Base-by-base conservation (phyloP, 2,888 invertebrate species). In the Nemapogon koenigi region DNA sequence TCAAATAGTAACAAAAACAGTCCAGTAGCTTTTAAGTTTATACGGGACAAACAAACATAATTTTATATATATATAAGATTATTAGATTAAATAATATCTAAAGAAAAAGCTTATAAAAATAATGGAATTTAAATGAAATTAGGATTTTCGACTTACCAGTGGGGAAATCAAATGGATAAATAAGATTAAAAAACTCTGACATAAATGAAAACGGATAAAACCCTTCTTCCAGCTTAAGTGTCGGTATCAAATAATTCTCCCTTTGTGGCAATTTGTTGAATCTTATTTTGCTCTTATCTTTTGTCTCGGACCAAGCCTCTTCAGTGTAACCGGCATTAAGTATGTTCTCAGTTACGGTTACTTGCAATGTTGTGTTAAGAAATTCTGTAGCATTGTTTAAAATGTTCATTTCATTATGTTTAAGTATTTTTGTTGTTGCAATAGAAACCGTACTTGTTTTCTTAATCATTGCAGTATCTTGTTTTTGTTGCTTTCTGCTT, bases 161-260 rank as follows among this genome's bases (percentile, higher is more conserved):
- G 42, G 87, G 86, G 63, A 86, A 83, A 47, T 84, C 82, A 51
- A 82, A 78, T 3, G 87, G 86, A 59, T 86, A 83, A 53, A 88
- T 78, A 53, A 83, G 61, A 46, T 80, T 79, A 55, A 87, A 81
- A 57, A 87, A 81, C 42, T 69, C 60, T 8, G 86, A 81, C 55
- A 87, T 79, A 57, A 84, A 83, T 50, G 80, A 73, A 58, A 87
- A 87, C 46, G 83, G 69, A 55, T 84, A 81, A 56, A 83, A 75
- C 46, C 84, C 83, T 41, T 83, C 80, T 41, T 85, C 82, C 42
- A 86, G 65, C 52, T 81, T 79, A 48, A 87, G 69, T 44, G 69
- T 59, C 32, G 79, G 78, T 55, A 79, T 67, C 53, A 79, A 63
- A 59, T 80, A 80, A 44, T 61, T 69, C 53, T 72, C 72, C 46